Evolutionary conservation across 1,140 invertebrate species (phyloP).

Genomic region (Musca domestica): DNA sequence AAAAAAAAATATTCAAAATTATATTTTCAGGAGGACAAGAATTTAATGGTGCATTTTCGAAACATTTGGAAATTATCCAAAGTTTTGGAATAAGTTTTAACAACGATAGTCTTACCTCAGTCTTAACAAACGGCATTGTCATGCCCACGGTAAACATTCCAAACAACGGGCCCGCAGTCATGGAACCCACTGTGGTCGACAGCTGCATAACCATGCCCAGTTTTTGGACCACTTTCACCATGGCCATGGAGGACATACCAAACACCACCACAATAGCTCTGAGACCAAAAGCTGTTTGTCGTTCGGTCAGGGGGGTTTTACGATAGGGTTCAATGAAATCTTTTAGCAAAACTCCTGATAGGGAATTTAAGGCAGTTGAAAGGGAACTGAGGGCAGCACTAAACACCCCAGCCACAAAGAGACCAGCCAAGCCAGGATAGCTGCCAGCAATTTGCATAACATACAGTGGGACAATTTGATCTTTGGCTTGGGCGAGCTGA

Average conservation of each 20-base stretch:
- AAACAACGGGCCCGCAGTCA: constrained; percentile 78
- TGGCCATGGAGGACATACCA: constrained; percentile 63
- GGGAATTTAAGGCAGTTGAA: constrained; percentile 76
- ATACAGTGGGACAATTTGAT: constrained; percentile 69
- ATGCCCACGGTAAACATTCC: constrained; percentile 84
- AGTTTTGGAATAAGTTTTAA: too few species aligned
- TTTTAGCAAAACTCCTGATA: constrained; percentile 74
- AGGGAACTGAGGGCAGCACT: constrained; percentile 73
- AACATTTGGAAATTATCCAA: not conserved
- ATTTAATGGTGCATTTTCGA: not conserved
- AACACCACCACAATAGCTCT: constrained; percentile 63
- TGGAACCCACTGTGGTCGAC: constrained; percentile 73
- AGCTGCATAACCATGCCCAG: constrained; percentile 73
- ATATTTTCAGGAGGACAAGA: not conserved
- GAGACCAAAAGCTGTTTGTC: constrained; percentile 62
- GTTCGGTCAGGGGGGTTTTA: constrained; percentile 61
- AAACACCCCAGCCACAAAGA: constrained; percentile 75
- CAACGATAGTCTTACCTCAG: constrained; percentile 58
- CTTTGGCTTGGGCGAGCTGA: constrained; percentile 58
- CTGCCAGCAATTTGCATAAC: constrained; percentile 64
- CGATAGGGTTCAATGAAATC: constrained; percentile 73
- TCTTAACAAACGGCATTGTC: constrained; percentile 76
- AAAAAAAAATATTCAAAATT: not conserved
- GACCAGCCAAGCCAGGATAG: constrained; percentile 69
- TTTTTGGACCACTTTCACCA: constrained; percentile 68